Conservation (phyloP, 2,113 vertebrate species). For the Campylorhamphus procurvoides region DNA sequence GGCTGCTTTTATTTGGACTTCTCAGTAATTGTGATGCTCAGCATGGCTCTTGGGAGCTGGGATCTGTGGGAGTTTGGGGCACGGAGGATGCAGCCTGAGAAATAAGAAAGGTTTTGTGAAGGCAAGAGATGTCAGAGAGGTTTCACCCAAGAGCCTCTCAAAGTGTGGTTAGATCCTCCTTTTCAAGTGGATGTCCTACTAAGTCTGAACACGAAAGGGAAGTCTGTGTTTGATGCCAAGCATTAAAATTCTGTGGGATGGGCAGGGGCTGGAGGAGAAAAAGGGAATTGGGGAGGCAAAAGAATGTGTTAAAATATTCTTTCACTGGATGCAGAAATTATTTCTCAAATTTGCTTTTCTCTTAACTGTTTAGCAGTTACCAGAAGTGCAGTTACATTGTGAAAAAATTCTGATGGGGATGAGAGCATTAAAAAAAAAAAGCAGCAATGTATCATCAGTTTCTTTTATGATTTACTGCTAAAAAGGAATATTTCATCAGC, state of each 20-base stretch:
- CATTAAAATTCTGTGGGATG: neutral
- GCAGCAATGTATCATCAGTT: neutral
- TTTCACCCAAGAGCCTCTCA: neutral
- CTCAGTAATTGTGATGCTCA: neutral
- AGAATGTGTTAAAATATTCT: neutral
- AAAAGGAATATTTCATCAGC: constrained; percentile 1
- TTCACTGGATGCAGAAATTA: neutral
- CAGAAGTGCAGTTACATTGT: neutral
- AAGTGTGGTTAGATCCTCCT: neutral
- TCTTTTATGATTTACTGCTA: neutral
- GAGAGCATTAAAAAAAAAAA: neutral
- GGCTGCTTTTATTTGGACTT: neutral
- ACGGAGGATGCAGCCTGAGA: neutral
- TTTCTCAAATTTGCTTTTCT: neutral
- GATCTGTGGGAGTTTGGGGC: neutral
- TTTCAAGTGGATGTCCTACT: neutral
- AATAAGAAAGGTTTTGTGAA: neutral
- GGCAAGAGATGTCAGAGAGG: neutral
- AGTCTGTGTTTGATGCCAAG: neutral
- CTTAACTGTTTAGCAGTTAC: neutral
- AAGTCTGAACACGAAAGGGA: neutral
- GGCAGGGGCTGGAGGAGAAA: neutral
- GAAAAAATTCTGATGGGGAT: neutral
- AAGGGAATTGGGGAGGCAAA: neutral
- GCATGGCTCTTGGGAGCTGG: neutral